Evolutionary conservation across 2,797 vertebrate genomes (phyloP), one percentile per base, ranked within the genome.

Genomic region (Crax fasciolata): DNA sequence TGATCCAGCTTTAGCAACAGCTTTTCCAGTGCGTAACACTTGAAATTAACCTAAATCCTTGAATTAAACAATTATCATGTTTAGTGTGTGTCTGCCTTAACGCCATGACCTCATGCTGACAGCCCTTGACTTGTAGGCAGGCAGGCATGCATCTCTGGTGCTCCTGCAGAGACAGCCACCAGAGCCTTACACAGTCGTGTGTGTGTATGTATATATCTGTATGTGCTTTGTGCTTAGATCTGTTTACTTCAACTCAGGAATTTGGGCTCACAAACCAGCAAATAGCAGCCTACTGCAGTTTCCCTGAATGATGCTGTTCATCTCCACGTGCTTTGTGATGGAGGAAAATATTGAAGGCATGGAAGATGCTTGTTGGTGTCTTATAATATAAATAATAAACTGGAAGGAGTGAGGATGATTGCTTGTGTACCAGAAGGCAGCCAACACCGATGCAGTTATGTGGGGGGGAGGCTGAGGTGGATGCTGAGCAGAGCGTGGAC

Each of bases 401-500:
- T 27, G 35, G 58, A 82, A 75, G 25, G 51, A 43, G 46, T 48
- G 46, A 59, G 52, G 35, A 48, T 5, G 12, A 65, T 46, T 4
- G 8, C 39, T 75, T 52, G 15, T 20, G 25, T 49, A 15, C n/a
- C 63, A 20, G 39, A 44, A 39, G 59, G 41, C 32, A 46, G 32
- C 58, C 25, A 43, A 6, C 17, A 11, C 24, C 24, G 32, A 21
- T 63, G 15, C 55, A 57, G 35, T 28, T 68, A 68, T 55, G 62
- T 13, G 38, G 30, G 75, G 51, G 51, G 61, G 61, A 67, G 21
- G 23, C n/a, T 46, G 20, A 66, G 27, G 25, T 35, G 52, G 32
- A 44, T 1, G 0, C 41, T 0, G 1, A 25, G 39, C 32, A 59
- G 13, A 54, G 21, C 54, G 52, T 66, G 16, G 27, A 27, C 4